Conservation (phyloP, 2,113 vertebrate genomes). For the Eubucco bourcierii region DNA sequence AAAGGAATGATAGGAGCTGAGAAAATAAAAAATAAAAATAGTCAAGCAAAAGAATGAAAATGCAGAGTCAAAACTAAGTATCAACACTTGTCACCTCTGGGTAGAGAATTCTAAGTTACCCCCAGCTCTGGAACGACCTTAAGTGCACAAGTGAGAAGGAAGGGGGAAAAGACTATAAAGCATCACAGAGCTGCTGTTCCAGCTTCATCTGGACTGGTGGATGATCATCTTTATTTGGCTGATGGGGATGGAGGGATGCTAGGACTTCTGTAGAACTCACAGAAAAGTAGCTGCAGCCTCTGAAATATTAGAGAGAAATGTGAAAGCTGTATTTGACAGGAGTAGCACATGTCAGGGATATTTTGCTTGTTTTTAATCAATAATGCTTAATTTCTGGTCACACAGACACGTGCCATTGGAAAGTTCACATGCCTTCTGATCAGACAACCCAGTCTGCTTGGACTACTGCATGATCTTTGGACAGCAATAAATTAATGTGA, state of each 20-base stretch:
- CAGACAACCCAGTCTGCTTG: not conserved
- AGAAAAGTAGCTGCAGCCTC: not conserved
- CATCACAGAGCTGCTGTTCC: not conserved
- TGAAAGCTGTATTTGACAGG: not conserved
- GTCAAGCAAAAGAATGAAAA: not conserved
- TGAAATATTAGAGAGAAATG: not conserved
- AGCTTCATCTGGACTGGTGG: not conserved
- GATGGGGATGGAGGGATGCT: not conserved
- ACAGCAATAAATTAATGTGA: not conserved
- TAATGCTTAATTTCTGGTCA: not conserved
- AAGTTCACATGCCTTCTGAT: not conserved
- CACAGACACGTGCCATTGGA: not conserved
- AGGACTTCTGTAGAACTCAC: not conserved
- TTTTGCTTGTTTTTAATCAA: not conserved
- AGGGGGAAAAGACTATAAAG: not conserved
- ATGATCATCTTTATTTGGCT: not conserved
- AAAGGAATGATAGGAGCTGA: not conserved
- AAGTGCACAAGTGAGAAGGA: not conserved
- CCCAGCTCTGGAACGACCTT: not conserved
- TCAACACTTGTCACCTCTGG: not conserved
- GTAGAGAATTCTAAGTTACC: not conserved
- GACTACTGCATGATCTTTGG: not conserved
- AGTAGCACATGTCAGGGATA: not conserved
- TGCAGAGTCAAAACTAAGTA: not conserved
- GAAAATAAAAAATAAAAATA: not conserved